Base-by-base conservation (phyloP, 2,797 vertebrate species). In the Galagoides demidoff region DNA sequence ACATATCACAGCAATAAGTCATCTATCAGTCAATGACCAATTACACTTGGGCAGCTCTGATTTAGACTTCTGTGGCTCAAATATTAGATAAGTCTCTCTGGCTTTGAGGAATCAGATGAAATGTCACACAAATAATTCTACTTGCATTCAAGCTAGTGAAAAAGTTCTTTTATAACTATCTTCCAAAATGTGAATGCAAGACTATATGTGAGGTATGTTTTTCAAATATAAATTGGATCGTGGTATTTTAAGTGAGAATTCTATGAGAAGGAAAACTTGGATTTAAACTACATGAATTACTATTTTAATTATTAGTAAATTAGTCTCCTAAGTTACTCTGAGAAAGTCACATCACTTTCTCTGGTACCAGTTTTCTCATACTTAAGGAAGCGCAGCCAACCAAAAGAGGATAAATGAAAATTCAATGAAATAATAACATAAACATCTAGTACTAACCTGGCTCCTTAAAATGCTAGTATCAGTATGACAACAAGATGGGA, bases 1-100 rank as follows among this genome's bases (percentile, higher is more conserved):
- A 89, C 45, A 92, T 83, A 95, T 94, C 70, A 71, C 19, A 90
- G 85, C 92, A 95, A 95, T 93, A 96, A 88, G 83, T 85, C 71
- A 89, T 92, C 89, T 90, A 89, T 95, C 89, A 95, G 92, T 96
- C 94, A 96, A 93, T 76, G 74, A 66, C 49, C 73, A 95, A 63
- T 95, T 96, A 84, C 37, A 79, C 22, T 84, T 87, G 64, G 70
- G 71, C 77, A 97, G 95, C 55, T 88, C 88, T 87, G 91, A 92
- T 91, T 90, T 93, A 73, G 59, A 87, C 64, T 92, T 88, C 70
- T 78, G 25, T 14, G 12, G 71, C n/a, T 92, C 73, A 88, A 43
- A 43, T 83, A 92, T 92, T 68, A 88, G 37, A 43, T 83, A 94
- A 85, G 55, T 92, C 88, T 94, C 84, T 93, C 84, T 78, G 90